Evolutionary conservation across 2,113 vertebrate genomes (phyloP).

Genomic region (Sialia sialis): DNA sequence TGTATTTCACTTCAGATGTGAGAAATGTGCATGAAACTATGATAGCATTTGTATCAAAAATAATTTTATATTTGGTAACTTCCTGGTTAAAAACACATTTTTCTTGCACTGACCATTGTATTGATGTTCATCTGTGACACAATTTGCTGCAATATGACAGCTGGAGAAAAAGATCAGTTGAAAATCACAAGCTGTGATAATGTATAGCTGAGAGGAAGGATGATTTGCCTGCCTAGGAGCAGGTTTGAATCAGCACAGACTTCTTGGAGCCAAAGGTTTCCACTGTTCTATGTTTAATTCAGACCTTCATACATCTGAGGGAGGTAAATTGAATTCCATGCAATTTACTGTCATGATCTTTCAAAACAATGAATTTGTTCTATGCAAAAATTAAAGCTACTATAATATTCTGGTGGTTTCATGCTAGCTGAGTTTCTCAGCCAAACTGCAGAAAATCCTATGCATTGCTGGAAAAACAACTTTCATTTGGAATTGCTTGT

Average conservation of each 20-base stretch:
- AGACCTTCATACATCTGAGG: not conserved
- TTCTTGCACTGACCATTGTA: not conserved
- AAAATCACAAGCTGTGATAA: not conserved
- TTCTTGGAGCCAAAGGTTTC: conserved; percentile 17
- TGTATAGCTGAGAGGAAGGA: not conserved
- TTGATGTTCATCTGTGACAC: not conserved
- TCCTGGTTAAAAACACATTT: not conserved
- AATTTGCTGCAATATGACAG: not conserved
- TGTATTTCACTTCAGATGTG: not conserved
- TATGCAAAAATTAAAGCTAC: not conserved
- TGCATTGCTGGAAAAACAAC: not conserved
- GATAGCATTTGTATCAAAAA: not conserved
- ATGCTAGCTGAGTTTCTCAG: not conserved
- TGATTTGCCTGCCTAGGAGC: not conserved
- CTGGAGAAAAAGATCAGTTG: not conserved
- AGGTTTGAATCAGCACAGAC: conserved; percentile 9
- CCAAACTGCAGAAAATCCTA: not conserved
- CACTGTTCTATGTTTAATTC: not conserved
- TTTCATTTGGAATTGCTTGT: not conserved
- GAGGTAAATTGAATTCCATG: conserved; percentile 27
- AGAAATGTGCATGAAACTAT: not conserved
- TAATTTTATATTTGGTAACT: not conserved
- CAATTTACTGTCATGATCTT: conserved; percentile 19
- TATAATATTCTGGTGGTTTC: not conserved
- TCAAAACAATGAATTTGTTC: not conserved